A percentile compares a stretch with the other conserved stretches of the same genome.
These are phyloP conservation scores for Scalopus aquaticus DNA, from an alignment of 2,113 vertebrate genomes.

Conservation along the genomic window DNA sequence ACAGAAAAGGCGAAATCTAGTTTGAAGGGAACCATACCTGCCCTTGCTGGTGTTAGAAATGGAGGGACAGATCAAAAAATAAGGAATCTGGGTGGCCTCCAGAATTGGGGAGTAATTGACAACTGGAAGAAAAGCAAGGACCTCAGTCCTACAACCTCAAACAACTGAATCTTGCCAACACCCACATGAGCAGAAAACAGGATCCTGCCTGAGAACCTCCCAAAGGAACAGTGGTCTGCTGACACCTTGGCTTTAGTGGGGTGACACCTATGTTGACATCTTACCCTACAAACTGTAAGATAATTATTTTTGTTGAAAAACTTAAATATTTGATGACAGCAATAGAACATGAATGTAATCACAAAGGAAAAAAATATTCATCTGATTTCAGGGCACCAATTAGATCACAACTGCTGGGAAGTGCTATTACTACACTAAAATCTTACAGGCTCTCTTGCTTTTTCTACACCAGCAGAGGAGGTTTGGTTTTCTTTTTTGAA, in stretches of 20 bases:
- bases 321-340: background rate
- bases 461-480: background rate
- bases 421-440: background rate
- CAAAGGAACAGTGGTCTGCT: background rate
- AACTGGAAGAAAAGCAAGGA: background rate
- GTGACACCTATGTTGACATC: background rate
- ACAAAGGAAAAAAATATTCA: background rate
- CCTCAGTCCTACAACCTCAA: background rate
- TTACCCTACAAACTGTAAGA: background rate
- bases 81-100: background rate
- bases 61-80: accelerated
- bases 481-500: background rate
- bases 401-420: background rate
- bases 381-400: background rate
- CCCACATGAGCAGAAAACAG: background rate
- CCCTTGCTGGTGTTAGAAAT: background rate
- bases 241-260: background rate
- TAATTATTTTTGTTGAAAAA: background rate
- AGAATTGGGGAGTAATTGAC: background rate
- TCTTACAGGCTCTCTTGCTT: background rate
- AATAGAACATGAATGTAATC: background rate
- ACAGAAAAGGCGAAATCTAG: background rate
- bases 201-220: background rate
- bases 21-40: background rate
- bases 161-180: background rate